phyloP scores from a whole-genome alignment of 2,113 vertebrate species.

The Brachypteracias leptosomus region DNA sequence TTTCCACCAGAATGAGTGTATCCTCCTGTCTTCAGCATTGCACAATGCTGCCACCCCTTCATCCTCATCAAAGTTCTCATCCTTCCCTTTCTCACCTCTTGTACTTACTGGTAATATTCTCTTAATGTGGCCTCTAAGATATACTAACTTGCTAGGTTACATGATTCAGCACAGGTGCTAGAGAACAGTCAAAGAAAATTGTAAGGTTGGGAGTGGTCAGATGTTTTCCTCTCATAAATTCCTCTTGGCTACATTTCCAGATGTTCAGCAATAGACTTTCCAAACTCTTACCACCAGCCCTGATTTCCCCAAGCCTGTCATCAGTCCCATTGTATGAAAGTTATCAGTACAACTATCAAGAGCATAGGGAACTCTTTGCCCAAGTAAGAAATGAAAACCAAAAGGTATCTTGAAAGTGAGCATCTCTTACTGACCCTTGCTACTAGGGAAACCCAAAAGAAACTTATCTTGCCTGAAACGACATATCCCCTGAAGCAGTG shows the following conservation, averaged over 20 bases:
- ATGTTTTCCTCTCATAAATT: slow-evolving; percentile 30
- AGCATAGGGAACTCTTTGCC: not conserved
- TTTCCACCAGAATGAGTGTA: not conserved
- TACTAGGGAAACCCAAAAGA: not conserved
- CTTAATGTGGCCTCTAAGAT: not conserved
- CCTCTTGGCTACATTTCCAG: slow-evolving; percentile 16
- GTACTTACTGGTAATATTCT: not conserved
- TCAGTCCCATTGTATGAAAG: not conserved
- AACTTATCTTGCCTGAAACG: not conserved
- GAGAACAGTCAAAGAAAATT: not conserved
- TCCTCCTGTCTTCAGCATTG: not conserved
- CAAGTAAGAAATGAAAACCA: not conserved
- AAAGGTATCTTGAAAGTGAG: not conserved
- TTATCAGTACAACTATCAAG: not conserved
- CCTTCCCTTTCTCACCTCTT: not conserved
- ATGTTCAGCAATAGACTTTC: not conserved
- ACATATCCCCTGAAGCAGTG: not conserved
- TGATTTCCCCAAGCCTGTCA: not conserved
- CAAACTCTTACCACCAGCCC: not conserved
- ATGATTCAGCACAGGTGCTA: slow-evolving; percentile 14
- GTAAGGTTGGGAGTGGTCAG: not conserved
- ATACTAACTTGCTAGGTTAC: not conserved
- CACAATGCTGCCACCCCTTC: not conserved
- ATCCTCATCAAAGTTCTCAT: not conserved
- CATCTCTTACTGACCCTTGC: not conserved